Evolutionary conservation across 2,888 invertebrate species (phyloP).

Genomic region (Ormyrus nitidulus): DNA sequence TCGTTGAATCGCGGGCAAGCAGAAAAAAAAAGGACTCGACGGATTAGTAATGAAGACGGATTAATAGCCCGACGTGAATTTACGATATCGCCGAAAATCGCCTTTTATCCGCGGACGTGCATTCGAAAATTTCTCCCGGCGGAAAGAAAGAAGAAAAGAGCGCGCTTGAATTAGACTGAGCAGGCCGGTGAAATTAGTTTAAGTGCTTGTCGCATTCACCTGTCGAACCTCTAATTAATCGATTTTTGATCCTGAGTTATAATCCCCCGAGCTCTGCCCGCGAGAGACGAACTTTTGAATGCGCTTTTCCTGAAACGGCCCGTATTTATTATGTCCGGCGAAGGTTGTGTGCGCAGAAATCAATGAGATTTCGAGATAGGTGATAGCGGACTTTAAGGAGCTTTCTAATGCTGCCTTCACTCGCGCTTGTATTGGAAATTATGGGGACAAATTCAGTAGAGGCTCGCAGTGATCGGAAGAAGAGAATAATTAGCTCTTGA

Average conservation of each 20-base stretch:
- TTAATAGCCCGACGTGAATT: slow-evolving; percentile 15
- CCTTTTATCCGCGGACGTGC: neutral
- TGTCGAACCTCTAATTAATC: slow-evolving; percentile 52
- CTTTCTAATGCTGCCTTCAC: slow-evolving; percentile 15
- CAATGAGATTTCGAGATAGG: slow-evolving; percentile 5
- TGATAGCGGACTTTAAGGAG: neutral
- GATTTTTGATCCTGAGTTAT: slow-evolving; percentile 24
- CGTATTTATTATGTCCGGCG: neutral
- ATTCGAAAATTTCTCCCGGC: slow-evolving; percentile 23
- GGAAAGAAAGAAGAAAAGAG: neutral
- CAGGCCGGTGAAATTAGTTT: slow-evolving; percentile 31
- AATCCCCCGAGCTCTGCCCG: neutral
- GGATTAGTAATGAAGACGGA: slow-evolving; percentile 26
- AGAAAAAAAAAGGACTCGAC: neutral
- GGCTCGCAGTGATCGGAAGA: neutral
- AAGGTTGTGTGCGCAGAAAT: neutral
- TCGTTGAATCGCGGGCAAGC: neutral
- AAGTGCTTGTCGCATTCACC: slow-evolving; percentile 45
- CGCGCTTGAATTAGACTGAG: slow-evolving; percentile 3
- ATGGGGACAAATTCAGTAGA: neutral
- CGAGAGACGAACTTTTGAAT: slow-evolving; percentile 16
- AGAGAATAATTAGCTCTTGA: neutral
- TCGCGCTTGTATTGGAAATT: slow-evolving; percentile 1
- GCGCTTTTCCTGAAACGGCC: slow-evolving; percentile 15
- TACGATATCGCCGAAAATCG: slow-evolving; percentile 21